A percentile compares a stretch with the other conserved stretches of the same genome.
phyloP scores from a whole-genome alignment of 2,888 invertebrate genomes.

The Microplitis manilae region DNA sequence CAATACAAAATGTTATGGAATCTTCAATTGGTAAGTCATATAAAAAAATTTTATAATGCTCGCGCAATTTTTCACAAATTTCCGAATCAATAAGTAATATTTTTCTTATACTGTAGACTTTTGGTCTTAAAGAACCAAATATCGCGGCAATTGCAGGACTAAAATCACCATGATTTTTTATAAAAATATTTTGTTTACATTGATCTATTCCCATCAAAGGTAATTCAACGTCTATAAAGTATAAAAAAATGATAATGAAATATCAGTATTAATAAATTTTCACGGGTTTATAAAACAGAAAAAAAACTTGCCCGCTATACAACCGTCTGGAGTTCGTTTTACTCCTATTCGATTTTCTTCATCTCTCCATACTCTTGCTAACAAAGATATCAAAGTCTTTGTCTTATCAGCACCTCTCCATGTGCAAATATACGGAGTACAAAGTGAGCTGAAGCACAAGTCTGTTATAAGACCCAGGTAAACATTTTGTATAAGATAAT shows the following conservation, averaged over 20 bases:
- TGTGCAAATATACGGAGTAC: conserved; percentile 70
- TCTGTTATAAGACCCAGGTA: conserved; percentile 70
- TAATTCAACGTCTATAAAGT: conserved; percentile 62
- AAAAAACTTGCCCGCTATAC: conserved; percentile 62
- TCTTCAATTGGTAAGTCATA: conserved; percentile 64
- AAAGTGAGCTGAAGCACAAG: conserved; percentile 64
- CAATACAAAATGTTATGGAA: conserved; percentile 68
- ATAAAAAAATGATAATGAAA: conserved; percentile 5
- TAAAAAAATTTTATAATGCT: conserved; percentile 68
- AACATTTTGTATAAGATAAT: conserved; percentile 66
- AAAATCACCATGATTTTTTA: conserved; percentile 55
- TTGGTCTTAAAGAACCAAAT: conserved; percentile 71
- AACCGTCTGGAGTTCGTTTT: conserved; percentile 61
- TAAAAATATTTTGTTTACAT: conserved; percentile 61
- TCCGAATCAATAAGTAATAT: conserved; percentile 65
- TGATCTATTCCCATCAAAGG: conserved; percentile 71
- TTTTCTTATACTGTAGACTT: conserved; percentile 71
- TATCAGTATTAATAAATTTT: neutral
- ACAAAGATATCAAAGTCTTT: conserved; percentile 65
- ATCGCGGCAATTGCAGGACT: conserved; percentile 69
- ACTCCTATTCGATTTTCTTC: conserved; percentile 68
- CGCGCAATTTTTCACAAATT: conserved; percentile 62
- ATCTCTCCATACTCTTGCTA: conserved; percentile 70
- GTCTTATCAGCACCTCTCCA: conserved; percentile 69
- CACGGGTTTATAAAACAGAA: neutral